Percentiles rank a stretch among this genome's conserved stretches.
phyloP scores from a whole-genome alignment of 2,797 vertebrate genomes.

The Xyrichtys novacula region DNA sequence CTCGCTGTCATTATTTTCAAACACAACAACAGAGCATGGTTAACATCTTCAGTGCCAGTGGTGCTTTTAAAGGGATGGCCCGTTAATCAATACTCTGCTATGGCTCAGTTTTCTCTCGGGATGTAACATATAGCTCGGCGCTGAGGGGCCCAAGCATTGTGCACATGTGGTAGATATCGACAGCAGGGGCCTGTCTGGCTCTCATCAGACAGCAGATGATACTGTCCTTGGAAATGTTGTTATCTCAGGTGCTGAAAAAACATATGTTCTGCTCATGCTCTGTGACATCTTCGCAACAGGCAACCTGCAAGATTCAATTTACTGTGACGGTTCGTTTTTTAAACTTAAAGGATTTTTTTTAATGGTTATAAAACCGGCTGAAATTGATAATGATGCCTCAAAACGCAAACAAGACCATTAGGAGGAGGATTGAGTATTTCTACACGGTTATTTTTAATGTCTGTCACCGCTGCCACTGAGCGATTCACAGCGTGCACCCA shows the following conservation, averaged over 20 bases:
- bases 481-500: neutral
- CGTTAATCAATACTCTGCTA: conserved; percentile 46
- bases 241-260: conserved; percentile 17
- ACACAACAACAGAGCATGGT: neutral
- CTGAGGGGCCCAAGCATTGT: conserved; percentile 30
- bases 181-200: conserved; percentile 46
- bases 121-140: conserved; percentile 36
- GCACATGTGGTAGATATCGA: conserved; percentile 33
- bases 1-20: conserved; percentile 15
- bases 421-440: neutral
- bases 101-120: conserved; percentile 41
- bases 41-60: conserved; percentile 2
- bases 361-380: neutral
- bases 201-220: conserved; percentile 33
- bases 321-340: neutral
- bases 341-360: neutral
- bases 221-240: conserved; percentile 9
- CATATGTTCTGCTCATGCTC: conserved; percentile 21
- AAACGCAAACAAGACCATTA: neutral
- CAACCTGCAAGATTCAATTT: neutral
- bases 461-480: neutral
- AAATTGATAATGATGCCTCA: neutral
- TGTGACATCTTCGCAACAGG: conserved; percentile 17
- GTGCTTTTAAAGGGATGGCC: conserved; percentile 35
- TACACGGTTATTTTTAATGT: neutral